Base-by-base conservation (phyloP, 92 coral and sea anemone species). In the Epizoanthus rinbou region DNA sequence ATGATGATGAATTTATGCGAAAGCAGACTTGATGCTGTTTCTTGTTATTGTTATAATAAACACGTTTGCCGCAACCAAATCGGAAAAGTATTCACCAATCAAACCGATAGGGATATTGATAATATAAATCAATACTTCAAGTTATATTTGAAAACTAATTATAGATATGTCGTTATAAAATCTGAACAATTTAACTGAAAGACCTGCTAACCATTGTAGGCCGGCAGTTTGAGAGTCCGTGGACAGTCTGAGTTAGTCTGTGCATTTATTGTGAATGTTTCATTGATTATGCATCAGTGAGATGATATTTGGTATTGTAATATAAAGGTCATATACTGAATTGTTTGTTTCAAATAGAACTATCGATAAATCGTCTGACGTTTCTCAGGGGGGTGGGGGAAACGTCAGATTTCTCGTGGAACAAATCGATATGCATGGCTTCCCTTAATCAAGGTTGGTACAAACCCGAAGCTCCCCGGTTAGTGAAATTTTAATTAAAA, bases 21-120 rank as follows among this genome's bases (percentile, higher is more conserved):
- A 7, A 45, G 58, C 57, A 62, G 35, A 62, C 24, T 62, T 62
- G 67, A 62, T 62, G 67, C 67, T 62, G 67, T 22, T 62, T 62
- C 58, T 71, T 71, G 57, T 71, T 39, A 43, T 71, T 71, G 75
- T n/a, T 71, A 45, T 71, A 71, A 45, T 41, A 37, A 71, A 71
- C 75, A 71, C 75, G 31, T 71, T 71, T 41, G 75, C 57, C 56
- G 75, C 57, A 62, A 62, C 67, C 33, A 62, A 62, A 22, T 62
- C 33, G 67, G 67, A 62, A n/a, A 22, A 62, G 67, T 39, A 18
- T 37, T 41, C 75, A 45, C 35, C 57, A 71, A 71, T 71, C 57
- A 71, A 71, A 71, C 75, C 75, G 31, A 71, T 71, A 71, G 41
- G 58, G 57, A 71, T 71, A 68, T 64, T 64, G 70, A 64, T 64